Evolutionary conservation across 2,113 vertebrate species (phyloP).

Genomic region (Erpornis zantholeuca): DNA sequence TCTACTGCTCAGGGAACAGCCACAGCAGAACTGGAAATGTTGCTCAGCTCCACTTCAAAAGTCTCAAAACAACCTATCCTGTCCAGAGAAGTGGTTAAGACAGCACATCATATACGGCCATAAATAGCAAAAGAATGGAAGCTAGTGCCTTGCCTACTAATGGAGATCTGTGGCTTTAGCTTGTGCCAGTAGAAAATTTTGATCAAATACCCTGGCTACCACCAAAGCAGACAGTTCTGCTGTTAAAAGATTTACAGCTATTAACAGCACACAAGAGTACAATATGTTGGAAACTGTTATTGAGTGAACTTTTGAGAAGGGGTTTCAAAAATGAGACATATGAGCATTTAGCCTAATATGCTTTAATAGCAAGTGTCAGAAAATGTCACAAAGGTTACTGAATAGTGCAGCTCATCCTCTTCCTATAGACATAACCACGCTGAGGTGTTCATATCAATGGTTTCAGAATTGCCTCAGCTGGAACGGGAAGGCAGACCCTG

Average conservation of each 20-base stretch:
- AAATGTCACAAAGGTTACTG: neutral
- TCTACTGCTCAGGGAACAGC: neutral
- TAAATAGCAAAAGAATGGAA: neutral
- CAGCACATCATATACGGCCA: neutral
- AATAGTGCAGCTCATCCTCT: neutral
- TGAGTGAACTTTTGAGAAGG: neutral
- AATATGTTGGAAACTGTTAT: neutral
- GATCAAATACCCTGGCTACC: neutral
- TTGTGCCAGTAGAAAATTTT: neutral
- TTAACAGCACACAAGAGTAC: neutral
- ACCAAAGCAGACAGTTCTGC: neutral
- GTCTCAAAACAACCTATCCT: neutral
- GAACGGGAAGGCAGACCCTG: neutral
- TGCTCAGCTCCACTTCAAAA: neutral
- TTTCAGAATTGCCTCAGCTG: neutral
- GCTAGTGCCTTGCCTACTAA: neutral
- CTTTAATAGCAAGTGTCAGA: slow-evolving; percentile 14
- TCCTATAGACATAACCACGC: neutral
- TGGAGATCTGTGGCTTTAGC: neutral
- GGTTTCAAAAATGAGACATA: neutral
- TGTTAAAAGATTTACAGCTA: slow-evolving; percentile 25
- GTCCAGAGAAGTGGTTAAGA: neutral
- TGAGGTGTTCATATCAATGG: neutral
- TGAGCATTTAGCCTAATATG: neutral
- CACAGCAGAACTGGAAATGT: neutral